A percentile compares a stretch with the other conserved stretches of the same genome.
These are phyloP conservation scores for Otocyon megalotis DNA, from an alignment of 2,113 vertebrate genomes.

Conservation along the genomic window DNA sequence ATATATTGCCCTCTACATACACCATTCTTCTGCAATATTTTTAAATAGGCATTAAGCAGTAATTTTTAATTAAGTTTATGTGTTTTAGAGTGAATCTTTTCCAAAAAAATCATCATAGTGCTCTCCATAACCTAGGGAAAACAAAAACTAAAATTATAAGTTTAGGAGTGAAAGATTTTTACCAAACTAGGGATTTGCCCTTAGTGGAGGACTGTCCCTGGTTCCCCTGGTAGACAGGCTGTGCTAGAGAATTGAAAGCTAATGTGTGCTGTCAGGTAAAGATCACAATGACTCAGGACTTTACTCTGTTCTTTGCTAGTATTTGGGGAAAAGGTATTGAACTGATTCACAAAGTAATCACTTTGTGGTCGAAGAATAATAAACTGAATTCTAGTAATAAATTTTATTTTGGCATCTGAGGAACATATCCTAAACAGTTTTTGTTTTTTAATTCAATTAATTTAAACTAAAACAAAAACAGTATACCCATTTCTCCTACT, in stretches of 20 bases:
- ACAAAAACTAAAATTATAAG: not conserved
- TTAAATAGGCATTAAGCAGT: not conserved
- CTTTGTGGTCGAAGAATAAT: slow-evolving; percentile 1
- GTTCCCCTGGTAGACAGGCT: not conserved
- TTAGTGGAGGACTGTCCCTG: not conserved
- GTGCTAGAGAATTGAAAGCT: not conserved
- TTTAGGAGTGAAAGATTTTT: not conserved
- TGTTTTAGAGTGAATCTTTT: not conserved
- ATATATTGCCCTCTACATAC: not conserved
- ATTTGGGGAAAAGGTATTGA: not conserved
- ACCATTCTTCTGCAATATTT: not conserved
- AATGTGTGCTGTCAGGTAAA: not conserved
- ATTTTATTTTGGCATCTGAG: not conserved
- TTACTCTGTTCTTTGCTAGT: not conserved
- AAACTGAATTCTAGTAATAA: not conserved
- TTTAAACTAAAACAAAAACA: not conserved
- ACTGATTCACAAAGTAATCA: slow-evolving; percentile 37
- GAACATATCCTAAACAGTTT: not conserved
- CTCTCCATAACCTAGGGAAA: not conserved
- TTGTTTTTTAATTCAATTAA: not conserved
- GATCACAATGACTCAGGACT: not conserved
- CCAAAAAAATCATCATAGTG: not conserved
- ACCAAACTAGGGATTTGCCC: not conserved
- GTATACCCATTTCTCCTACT: not conserved
- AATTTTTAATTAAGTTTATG: not conserved